Evolutionary conservation across 2,113 vertebrate genomes (phyloP).

Genomic region (Electrona antarctica): DNA sequence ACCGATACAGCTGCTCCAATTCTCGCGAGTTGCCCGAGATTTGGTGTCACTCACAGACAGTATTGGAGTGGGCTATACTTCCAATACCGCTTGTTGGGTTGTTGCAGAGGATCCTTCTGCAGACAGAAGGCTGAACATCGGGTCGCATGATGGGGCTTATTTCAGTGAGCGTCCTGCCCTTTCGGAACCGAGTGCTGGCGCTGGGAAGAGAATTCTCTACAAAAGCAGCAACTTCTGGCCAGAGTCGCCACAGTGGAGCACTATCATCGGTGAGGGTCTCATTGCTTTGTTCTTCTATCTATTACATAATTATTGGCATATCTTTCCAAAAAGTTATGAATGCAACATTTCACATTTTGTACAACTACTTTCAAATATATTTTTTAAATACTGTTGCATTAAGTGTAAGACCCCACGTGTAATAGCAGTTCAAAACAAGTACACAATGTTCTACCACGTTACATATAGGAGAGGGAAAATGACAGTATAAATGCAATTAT

Average conservation of each 20-base stretch:
- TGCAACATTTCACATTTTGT: not conserved
- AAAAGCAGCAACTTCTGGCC: conserved; percentile 17
- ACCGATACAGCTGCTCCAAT: too few species aligned
- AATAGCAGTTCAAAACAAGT: too few species aligned
- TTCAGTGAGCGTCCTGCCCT: conserved; percentile 13
- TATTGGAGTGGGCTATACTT: too few species aligned
- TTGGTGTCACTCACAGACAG: too few species aligned
- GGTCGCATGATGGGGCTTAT: conserved; percentile 48
- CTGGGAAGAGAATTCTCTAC: conserved; percentile 36
- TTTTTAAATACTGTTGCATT: not conserved
- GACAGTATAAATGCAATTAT: too few species aligned
- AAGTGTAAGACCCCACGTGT: not conserved
- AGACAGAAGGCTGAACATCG: conserved; percentile 11
- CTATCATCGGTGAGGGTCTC: conserved; percentile 30
- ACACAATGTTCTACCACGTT: conserved; percentile 16
- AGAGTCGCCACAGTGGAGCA: not conserved
- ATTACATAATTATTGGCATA: not conserved
- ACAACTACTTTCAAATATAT: not conserved
- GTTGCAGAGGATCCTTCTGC: not conserved
- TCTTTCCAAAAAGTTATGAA: not conserved
- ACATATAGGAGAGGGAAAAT: not conserved
- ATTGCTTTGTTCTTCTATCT: conserved; percentile 21
- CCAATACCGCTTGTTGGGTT: too few species aligned
- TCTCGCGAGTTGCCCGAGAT: not conserved
- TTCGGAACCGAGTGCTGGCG: conserved; percentile 33